Percentiles rank a stretch among this genome's conserved stretches.
These are phyloP conservation scores for Acestrorhynchus altus DNA, from an alignment of 2,797 vertebrate genomes.

Conservation along the genomic window DNA sequence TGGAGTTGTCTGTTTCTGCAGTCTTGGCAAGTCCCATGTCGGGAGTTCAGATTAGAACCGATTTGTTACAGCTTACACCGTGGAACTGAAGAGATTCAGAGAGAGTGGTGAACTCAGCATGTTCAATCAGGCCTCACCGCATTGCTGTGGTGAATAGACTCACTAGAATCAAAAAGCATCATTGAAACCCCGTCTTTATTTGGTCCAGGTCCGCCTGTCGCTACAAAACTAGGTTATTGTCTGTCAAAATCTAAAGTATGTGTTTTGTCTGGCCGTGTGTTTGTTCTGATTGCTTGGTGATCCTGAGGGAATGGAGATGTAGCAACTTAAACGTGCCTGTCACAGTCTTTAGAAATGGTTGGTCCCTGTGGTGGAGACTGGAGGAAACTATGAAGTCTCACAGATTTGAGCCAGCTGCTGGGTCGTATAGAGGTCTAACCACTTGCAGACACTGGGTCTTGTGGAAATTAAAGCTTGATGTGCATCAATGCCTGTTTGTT, in stretches of 20 bases:
- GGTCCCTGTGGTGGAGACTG: background rate
- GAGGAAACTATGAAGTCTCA: background rate
- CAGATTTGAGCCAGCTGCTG: constrained; percentile 27
- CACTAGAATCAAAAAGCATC: background rate
- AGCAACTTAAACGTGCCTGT: constrained; percentile 30
- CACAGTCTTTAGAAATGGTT: constrained; percentile 44
- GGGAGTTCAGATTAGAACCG: background rate
- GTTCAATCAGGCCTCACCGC: background rate
- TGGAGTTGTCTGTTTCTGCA: background rate
- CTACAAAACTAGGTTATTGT: background rate
- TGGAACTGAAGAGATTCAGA: background rate
- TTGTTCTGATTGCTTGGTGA: background rate
- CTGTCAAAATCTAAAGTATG: background rate
- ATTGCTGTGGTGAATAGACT: background rate
- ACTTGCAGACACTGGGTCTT: background rate
- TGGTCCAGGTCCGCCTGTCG: background rate
- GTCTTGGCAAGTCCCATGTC: background rate
- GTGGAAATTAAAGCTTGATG: background rate
- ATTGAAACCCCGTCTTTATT: background rate
- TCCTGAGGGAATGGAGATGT: background rate
- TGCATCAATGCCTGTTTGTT: background rate
- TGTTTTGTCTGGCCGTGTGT: background rate
- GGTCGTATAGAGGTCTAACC: constrained; percentile 1
- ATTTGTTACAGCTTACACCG: background rate
- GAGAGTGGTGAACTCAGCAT: background rate